Evolutionary conservation across 2,113 vertebrate genomes (phyloP), one percentile per base, ranked within the genome.

Genomic region (Zosterops borbonicus): DNA sequence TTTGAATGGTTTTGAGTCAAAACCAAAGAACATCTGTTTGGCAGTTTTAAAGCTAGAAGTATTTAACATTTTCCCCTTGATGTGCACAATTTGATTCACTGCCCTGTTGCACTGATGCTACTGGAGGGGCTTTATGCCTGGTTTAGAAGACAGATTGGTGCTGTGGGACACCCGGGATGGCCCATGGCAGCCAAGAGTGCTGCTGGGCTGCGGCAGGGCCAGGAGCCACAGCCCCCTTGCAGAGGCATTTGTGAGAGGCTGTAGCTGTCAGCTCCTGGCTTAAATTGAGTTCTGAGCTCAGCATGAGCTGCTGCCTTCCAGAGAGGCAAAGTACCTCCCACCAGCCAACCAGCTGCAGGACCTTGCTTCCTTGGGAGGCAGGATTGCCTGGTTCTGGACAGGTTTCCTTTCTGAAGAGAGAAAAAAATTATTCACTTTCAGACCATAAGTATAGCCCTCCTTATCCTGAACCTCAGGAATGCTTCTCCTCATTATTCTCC

Each of bases 1-100:
- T 46, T 76, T 24, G 27, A 89, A 84, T 39, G 50, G 46, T 65
- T 96, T 76, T 79, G 63, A 91, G 74, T 91, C 53, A 87, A 81
- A 93, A 90, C 14, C 49, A 84, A 89, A 91, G 74, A 92, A 91
- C 77, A 92, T 92, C 77, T 85, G 87, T 69, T 92, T 16, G 4
- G 73, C 78, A 53, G 15, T 89, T 94, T 89, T 89, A 79, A 91
- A 92, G 62, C 78, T 60, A 76, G 41, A 87, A 82, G 25, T 53
- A 76, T 82, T 89, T 82, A 47, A 53, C 71, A 77, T 82, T 94
- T 90, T 84, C 28, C 81, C 83, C 81, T 94, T 91, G 49, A 96
- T 79, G 65, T 47, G 70, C 46, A 91, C 5, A 1, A 81, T 89
- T 89, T 91, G 78, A 87, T 76, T 87, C 94, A 65, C 50, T 92